Conservation (phyloP, 2,888 invertebrate species). For the Lasioglossum villosulum region DNA sequence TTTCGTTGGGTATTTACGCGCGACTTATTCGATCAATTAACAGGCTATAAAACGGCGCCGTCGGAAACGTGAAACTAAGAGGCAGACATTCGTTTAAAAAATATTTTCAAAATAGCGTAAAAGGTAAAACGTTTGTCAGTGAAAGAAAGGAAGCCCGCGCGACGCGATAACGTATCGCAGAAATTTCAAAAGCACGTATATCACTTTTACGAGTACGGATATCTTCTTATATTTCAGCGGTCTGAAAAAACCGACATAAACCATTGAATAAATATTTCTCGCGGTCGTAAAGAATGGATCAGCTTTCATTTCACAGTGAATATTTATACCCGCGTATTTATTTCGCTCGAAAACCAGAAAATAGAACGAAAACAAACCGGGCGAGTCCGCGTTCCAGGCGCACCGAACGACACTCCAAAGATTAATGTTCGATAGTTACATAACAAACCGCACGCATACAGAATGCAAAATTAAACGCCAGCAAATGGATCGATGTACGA, state of each 20-base stretch:
- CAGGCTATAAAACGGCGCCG: background rate
- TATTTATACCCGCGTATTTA: constrained; percentile 17
- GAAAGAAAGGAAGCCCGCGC: background rate
- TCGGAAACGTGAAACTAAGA: background rate
- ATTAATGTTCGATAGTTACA: constrained; percentile 27
- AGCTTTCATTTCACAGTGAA: background rate
- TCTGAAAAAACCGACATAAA: background rate
- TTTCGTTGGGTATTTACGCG: background rate
- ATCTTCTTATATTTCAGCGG: background rate
- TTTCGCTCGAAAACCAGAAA: constrained; percentile 16
- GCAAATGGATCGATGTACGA: constrained; percentile 28
- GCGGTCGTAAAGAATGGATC: background rate
- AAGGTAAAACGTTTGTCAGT: background rate
- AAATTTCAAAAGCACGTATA: background rate
- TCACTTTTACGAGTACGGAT: constrained; percentile 1
- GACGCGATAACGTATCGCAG: background rate
- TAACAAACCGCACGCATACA: background rate
- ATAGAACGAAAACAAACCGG: background rate
- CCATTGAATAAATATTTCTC: constrained; percentile 1
- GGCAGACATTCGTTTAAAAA: background rate
- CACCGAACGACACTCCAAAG: constrained; percentile 13
- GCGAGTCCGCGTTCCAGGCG: background rate
- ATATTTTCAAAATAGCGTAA: background rate
- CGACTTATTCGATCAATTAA: background rate
- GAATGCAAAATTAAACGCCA: constrained; percentile 25